Percentiles rank a stretch among this genome's conserved stretches.
These are phyloP conservation scores for Orthonevra nobilis DNA, from an alignment of 2,888 invertebrate species.

Conservation along the genomic window DNA sequence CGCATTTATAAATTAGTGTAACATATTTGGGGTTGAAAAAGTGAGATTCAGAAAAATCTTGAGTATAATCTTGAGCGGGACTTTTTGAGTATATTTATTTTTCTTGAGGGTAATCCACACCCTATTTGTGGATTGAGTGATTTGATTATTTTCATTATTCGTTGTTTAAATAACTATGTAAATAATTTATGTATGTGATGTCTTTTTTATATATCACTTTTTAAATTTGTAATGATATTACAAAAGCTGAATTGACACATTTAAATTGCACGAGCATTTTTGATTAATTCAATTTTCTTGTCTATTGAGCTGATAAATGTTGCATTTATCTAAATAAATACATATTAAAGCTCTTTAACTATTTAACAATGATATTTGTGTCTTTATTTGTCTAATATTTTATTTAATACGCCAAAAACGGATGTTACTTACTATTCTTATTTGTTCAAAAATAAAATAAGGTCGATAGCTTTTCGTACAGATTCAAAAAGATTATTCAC, in stretches of 20 bases:
- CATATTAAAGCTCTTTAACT: constrained; percentile 17
- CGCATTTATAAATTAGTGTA: background rate
- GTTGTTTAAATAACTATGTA: constrained; percentile 31
- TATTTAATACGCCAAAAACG: too few relatives aligned
- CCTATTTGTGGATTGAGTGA: background rate
- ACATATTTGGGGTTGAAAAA: background rate
- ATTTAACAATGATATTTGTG: background rate
- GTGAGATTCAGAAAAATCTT: background rate
- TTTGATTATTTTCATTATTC: constrained; percentile 17
- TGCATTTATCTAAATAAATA: constrained; percentile 16
- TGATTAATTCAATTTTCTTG: constrained; percentile 4
- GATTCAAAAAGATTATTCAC: too few relatives aligned
- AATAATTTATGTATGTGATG: too few relatives aligned
- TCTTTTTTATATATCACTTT: too few relatives aligned
- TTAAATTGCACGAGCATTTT: constrained; percentile 48
- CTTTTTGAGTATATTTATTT: constrained; percentile 2
- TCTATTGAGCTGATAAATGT: background rate
- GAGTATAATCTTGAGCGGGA: constrained; percentile 13
- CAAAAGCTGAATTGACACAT: constrained; percentile 57
- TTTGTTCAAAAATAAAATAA: background rate
- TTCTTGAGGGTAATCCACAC: background rate
- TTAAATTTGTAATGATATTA: too few relatives aligned
- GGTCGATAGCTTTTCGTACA: constrained; percentile 1
- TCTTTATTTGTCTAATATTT: background rate
- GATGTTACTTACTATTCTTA: too few relatives aligned